phyloP scores from a whole-genome alignment of 2,888 invertebrate species.

The Pachycephus smyrnensis region DNA sequence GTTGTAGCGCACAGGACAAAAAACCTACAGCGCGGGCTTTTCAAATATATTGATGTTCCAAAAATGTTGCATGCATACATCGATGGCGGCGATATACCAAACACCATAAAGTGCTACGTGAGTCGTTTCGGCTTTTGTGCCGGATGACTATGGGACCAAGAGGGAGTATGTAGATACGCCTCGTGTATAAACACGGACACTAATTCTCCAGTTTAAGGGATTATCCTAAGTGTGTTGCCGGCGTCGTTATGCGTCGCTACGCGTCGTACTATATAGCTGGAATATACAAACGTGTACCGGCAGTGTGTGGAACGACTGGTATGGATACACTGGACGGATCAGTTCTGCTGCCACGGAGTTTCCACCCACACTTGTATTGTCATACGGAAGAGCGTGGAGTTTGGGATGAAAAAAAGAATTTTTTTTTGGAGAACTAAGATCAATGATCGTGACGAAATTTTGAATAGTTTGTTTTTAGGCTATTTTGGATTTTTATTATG shows the following conservation, averaged over 20 bases:
- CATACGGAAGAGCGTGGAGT: background rate
- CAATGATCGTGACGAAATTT: too few species aligned
- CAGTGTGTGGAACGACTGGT: background rate
- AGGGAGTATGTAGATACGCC: background rate
- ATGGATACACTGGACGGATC: background rate
- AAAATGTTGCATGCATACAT: background rate
- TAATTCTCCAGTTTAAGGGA: slow-evolving; percentile 22
- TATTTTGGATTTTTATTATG: too few species aligned
- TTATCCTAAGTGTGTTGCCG: slow-evolving; percentile 13
- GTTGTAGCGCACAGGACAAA: too few species aligned
- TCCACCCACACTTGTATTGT: background rate
- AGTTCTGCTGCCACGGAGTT: background rate
- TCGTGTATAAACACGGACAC: slow-evolving; percentile 16
- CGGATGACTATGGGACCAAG: background rate
- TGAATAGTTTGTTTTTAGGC: too few species aligned
- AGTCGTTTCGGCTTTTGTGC: background rate
- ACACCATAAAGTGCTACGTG: background rate
- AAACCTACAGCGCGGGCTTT: too few species aligned
- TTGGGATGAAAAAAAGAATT: too few species aligned
- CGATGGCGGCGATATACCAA: background rate
- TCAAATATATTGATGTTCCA: background rate
- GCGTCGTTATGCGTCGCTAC: slow-evolving; percentile 11
- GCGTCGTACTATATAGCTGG: background rate
- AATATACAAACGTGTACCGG: background rate
- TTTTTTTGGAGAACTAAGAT: too few species aligned